Conservation (phyloP, 1,140 invertebrate species). For the Calosoma granatense region DNA sequence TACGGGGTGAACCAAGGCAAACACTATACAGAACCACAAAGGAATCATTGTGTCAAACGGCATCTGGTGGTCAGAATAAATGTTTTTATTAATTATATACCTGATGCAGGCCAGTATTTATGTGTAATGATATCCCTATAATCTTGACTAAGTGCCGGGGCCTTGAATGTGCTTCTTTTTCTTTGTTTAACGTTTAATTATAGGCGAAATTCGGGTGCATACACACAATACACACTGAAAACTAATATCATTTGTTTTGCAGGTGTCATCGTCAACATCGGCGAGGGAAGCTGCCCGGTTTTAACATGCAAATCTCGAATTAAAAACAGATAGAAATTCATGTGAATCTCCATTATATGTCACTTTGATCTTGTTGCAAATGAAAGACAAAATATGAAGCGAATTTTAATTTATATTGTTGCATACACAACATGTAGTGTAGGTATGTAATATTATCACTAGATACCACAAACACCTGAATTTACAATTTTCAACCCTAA, state of each 20-base stretch:
- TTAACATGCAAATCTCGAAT: background rate
- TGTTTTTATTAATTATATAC: background rate
- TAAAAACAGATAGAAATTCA: too few relatives aligned
- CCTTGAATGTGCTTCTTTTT: background rate
- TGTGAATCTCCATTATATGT: too few relatives aligned
- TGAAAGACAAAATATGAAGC: too few relatives aligned
- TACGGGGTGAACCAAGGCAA: background rate
- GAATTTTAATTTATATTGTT: too few relatives aligned
- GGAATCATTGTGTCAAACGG: background rate
- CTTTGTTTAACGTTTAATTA: background rate
- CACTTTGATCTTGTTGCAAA: too few relatives aligned
- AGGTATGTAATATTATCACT: too few relatives aligned
- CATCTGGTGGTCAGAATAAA: background rate
- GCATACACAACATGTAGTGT: too few relatives aligned
- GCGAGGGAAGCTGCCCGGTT: too few relatives aligned
- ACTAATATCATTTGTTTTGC: background rate
- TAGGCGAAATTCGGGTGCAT: background rate
- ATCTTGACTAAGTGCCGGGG: constrained; percentile 1
- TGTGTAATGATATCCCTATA: constrained; percentile 17
- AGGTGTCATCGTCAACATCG: background rate
- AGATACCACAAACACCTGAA: too few relatives aligned
- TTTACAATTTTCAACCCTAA: too few relatives aligned
- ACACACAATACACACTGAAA: background rate
- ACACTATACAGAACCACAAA: background rate
- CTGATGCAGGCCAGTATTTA: constrained; percentile 14